Percentiles rank a stretch among this genome's conserved stretches.
Evolutionary conservation across 2,113 vertebrate species (phyloP).

Genomic region (Indicator maculatus): DNA sequence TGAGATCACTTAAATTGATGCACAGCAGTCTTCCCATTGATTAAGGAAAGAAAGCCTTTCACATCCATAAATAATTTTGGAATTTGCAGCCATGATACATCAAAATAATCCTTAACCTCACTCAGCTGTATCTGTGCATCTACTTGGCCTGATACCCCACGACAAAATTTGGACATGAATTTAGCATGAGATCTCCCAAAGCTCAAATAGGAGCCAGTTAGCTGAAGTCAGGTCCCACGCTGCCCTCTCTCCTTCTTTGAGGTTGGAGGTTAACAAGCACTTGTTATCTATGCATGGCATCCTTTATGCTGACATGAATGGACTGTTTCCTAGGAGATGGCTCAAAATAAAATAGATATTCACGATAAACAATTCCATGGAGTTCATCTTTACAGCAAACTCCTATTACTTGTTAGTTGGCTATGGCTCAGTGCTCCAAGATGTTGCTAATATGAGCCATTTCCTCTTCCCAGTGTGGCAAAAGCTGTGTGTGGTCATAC

Average conservation of each 20-base stretch:
- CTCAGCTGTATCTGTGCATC: neutral
- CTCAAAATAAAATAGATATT: neutral
- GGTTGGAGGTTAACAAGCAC: neutral
- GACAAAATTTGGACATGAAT: neutral
- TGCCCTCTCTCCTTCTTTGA: neutral
- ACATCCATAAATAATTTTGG: neutral
- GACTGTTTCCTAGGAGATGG: neutral
- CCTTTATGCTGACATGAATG: neutral
- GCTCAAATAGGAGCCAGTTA: neutral
- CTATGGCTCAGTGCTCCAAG: neutral
- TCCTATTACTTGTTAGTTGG: neutral
- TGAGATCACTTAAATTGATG: neutral
- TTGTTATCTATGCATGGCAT: neutral
- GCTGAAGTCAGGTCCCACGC: neutral
- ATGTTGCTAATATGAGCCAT: neutral
- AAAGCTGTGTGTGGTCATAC: neutral
- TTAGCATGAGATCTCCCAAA: neutral
- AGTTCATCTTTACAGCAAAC: neutral
- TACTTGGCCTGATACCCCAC: neutral
- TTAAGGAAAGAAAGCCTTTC: neutral
- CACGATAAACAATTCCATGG: neutral
- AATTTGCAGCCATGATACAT: neutral
- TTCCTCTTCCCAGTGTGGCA: neutral
- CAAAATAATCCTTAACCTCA: neutral
- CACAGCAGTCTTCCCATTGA: neutral